Conservation (phyloP, 2,888 invertebrate genomes). For the Idaea dimidiata region DNA sequence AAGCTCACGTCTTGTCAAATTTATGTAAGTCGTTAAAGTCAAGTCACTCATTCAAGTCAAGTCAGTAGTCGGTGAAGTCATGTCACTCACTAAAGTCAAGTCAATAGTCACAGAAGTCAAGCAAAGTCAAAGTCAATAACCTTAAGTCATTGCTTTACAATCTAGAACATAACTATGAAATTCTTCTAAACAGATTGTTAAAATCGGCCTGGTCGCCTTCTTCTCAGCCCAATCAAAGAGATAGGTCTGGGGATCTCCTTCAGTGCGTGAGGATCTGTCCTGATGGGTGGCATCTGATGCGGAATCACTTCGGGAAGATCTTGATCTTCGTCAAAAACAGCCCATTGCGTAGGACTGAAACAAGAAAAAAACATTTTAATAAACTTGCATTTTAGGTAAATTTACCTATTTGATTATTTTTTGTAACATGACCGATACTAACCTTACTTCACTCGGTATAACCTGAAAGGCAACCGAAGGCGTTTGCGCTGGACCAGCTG, state of each 20-base stretch:
- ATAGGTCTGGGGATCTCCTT: conserved; percentile 71
- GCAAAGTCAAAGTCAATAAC: conserved; percentile 1
- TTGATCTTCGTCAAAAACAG: conserved; percentile 66
- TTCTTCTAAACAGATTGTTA: conserved; percentile 16
- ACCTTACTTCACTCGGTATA: conserved; percentile 77
- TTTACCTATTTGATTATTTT: background rate
- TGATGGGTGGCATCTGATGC: conserved; percentile 59
- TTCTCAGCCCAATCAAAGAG: conserved; percentile 45
- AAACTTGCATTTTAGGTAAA: background rate
- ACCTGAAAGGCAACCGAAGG: conserved; percentile 73
- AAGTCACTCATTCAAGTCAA: too few species aligned
- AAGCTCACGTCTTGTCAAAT: too few species aligned
- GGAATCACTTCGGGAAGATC: conserved; percentile 52
- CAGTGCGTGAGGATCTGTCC: conserved; percentile 64
- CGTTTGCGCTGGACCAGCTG: conserved; percentile 55
- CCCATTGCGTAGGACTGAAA: conserved; percentile 73
- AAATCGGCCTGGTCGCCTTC: conserved; percentile 47
- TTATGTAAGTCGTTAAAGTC: too few species aligned
- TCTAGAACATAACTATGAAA: background rate
- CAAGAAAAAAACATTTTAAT: conserved; percentile 15
- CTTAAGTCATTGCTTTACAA: background rate
- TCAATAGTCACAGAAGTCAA: background rate
- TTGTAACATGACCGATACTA: conserved; percentile 23
- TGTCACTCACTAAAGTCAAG: background rate
- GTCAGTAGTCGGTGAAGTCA: too few species aligned